Evolutionary conservation across 2,888 invertebrate species (phyloP), one percentile per base, ranked within the genome.

Genomic region (Brachypterus glaber): DNA sequence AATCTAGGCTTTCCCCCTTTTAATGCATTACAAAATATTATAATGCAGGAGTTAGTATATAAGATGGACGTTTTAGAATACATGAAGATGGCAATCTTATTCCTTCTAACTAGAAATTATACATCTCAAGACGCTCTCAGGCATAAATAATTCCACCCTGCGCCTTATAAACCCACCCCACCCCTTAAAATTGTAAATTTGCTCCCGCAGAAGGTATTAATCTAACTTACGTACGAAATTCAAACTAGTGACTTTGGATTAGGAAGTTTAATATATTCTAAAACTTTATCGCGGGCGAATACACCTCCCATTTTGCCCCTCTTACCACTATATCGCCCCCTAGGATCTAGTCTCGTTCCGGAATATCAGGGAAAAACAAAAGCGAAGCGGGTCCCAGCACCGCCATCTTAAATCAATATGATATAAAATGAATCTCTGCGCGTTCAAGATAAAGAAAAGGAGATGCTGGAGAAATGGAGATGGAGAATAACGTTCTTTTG

Each of bases 251-350:
- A 62, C 63, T 63, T 59, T 58, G 63, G 63, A 64, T 64, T 64
- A 64, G 62, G 57, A n/a, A 62, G 63, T 64, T 65, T 65, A 65
- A 65, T 65, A 64, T 65, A 64, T 65, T 65, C 64, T 62, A 64
- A 65, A 64, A 65, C 63, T 65, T 65, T 58, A 51, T 51, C 52
- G 52, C 53, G 59, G 55, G 55, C 57, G 60, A 60, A 60, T 60
- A 62, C 60, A 60, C 59, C 56, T 50, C 51, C 40, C 33, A 45
- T 41, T 45, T 33, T 40, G 41, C 41, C 40, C 36, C 40, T 38
- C 41, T 41, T 42, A n/a, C n/a, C n/a, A n/a, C n/a, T n/a, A n/a
- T n/a, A n/a, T n/a, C n/a, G n/a, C n/a, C n/a, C n/a, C n/a, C n/a
- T n/a, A n/a, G n/a, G n/a, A n/a, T n/a, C n/a, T n/a, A n/a, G n/a